A percentile compares a stretch with the other conserved stretches of the same genome.
These are phyloP conservation scores for Heliconius congener DNA, from an alignment of 1,140 invertebrate genomes.

Conservation along the genomic window DNA sequence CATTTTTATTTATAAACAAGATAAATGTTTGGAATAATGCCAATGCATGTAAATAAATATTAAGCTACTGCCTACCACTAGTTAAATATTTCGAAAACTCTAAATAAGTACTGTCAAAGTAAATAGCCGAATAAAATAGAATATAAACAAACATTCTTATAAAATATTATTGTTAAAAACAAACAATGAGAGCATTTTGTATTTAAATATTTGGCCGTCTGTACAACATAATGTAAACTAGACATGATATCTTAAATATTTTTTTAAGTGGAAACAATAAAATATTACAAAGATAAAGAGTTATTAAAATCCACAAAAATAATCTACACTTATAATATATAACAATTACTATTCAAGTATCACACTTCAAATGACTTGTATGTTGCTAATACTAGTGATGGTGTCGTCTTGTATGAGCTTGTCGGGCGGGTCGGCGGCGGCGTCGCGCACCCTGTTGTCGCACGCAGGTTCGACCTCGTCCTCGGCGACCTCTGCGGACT, in stretches of 20 bases:
- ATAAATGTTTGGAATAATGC: not conserved
- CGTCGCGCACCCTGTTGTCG: not conserved
- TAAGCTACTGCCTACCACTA: constrained; percentile 6
- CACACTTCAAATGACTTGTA: constrained; percentile 59
- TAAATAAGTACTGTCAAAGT: constrained; percentile 2
- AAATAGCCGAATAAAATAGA: not conserved
- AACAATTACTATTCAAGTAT: constrained; percentile 44
- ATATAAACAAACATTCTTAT: not conserved
- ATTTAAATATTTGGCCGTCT: not conserved
- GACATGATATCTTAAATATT: not conserved
- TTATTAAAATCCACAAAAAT: constrained; percentile 24
- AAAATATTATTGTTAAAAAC: not conserved
- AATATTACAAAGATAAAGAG: constrained; percentile 6
- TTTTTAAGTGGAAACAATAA: not conserved
- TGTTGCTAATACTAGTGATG: constrained; percentile 56
- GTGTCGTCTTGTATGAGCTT: constrained; percentile 60
- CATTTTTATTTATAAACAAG: not conserved
- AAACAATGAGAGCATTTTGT: not conserved
- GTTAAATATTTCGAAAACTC: not conserved
- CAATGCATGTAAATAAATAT: not conserved
- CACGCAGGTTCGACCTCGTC: constrained; percentile 29
- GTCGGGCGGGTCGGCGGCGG: constrained; percentile 54
- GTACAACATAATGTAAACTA: constrained; percentile 19
- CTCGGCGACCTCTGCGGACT: constrained; percentile 44
- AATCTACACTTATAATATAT: constrained; percentile 22